phyloP scores from a whole-genome alignment of 2,888 invertebrate species.

The Himalopsyche kuldschensis region DNA sequence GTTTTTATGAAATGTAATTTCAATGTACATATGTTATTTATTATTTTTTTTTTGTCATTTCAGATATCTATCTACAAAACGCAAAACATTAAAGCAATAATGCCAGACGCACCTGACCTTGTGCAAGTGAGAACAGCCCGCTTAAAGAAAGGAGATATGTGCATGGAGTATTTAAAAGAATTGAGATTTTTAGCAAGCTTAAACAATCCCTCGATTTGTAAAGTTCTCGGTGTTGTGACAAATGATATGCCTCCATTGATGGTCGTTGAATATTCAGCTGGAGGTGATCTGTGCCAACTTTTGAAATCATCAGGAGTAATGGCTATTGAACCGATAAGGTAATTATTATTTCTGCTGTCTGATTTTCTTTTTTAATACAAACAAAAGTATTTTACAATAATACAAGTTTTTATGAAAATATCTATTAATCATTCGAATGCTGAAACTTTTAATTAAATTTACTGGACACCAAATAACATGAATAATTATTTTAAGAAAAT shows the following conservation, averaged over 20 bases:
- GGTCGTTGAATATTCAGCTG: slow-evolving; percentile 73
- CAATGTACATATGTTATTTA: too few relatives aligned
- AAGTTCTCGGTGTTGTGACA: slow-evolving; percentile 63
- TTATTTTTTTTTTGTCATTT: slow-evolving; percentile 40
- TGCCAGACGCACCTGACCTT: slow-evolving; percentile 53
- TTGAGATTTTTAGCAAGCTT: slow-evolving; percentile 69
- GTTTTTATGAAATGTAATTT: too few relatives aligned
- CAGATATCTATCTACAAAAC: slow-evolving; percentile 61
- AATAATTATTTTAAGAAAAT: too few relatives aligned
- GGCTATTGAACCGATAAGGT: slow-evolving; percentile 20
- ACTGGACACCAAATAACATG: too few relatives aligned
- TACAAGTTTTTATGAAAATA: too few relatives aligned
- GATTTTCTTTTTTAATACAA: too few relatives aligned
- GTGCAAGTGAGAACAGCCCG: slow-evolving; percentile 60
- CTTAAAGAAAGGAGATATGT: slow-evolving; percentile 48
- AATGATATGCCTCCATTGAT: slow-evolving; percentile 67
- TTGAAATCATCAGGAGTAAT: slow-evolving; percentile 42
- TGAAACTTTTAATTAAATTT: too few relatives aligned
- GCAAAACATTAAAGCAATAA: slow-evolving; percentile 54
- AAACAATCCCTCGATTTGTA: slow-evolving; percentile 68
- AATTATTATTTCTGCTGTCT: background rate
- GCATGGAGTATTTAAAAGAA: slow-evolving; percentile 61
- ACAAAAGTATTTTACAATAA: too few relatives aligned
- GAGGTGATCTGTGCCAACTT: slow-evolving; percentile 74
- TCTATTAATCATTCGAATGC: too few relatives aligned